Conservation (phyloP, 2,797 vertebrate genomes). For the Sebastes trivittatus region DNA sequence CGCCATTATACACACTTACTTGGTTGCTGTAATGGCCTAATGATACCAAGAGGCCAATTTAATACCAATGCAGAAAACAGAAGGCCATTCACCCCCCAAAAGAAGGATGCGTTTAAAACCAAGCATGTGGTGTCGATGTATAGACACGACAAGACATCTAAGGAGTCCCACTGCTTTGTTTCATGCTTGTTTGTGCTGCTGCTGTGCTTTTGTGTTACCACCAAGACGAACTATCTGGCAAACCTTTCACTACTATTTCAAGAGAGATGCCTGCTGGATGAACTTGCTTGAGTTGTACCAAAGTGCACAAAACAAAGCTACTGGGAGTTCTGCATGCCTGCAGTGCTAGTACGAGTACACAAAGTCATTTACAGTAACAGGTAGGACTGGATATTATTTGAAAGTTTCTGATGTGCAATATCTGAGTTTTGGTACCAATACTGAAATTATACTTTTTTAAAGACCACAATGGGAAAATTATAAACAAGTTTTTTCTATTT, state of each 20-base stretch:
- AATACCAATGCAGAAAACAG: conserved; percentile 81
- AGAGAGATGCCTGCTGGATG: conserved; percentile 44
- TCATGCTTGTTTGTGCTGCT: conserved; percentile 26
- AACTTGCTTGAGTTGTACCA: conserved; percentile 14
- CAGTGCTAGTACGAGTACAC: background rate
- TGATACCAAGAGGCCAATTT: conserved; percentile 72
- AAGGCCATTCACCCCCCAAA: conserved; percentile 56
- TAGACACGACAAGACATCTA: conserved; percentile 25
- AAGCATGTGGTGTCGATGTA: conserved; percentile 33
- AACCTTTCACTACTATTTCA: conserved; percentile 33
- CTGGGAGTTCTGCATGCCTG: background rate
- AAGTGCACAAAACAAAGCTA: conserved; percentile 2
- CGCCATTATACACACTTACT: conserved; percentile 78
- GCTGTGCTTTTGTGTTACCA: conserved; percentile 19
- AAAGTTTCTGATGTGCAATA: background rate
- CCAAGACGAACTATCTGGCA: conserved; percentile 28
- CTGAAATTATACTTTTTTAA: background rate
- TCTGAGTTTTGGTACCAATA: background rate
- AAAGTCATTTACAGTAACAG: background rate
- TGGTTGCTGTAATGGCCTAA: conserved; percentile 73
- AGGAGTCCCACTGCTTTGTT: conserved; percentile 12
- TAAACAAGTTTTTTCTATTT: background rate
- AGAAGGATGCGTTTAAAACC: conserved; percentile 52
- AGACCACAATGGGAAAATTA: background rate
- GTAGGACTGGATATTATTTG: background rate